These are phyloP conservation scores for Cactoblastis cactorum DNA, from an alignment of 2,888 invertebrate species.

Conservation along the genomic window DNA sequence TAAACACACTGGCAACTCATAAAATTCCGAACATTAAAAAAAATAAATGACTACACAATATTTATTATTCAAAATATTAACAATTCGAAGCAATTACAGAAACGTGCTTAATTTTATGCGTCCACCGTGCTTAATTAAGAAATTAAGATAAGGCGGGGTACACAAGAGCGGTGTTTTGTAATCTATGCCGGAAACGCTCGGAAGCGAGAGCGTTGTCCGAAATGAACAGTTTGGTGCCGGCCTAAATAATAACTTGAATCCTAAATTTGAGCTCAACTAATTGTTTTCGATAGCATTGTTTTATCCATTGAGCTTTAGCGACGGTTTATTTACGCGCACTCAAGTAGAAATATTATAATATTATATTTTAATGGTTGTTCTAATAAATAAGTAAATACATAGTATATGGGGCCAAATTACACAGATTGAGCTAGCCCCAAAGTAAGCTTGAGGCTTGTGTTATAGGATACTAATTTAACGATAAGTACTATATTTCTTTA, in stretches of 20 bases:
- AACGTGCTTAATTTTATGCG: conserved; percentile 39
- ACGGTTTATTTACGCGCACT: too few relatives aligned
- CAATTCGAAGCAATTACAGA: conserved; percentile 33
- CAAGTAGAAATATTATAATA: too few relatives aligned
- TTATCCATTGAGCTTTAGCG: too few relatives aligned
- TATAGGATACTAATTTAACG: too few relatives aligned
- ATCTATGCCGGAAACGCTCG: conserved; percentile 67
- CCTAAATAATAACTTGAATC: conserved; percentile 49
- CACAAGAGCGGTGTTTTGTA: conserved; percentile 63
- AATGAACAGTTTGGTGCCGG: conserved; percentile 56
- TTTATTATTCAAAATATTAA: conserved; percentile 26
- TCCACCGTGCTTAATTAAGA: conserved; percentile 62
- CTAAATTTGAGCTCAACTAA: conserved; percentile 36
- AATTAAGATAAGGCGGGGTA: conserved; percentile 64
- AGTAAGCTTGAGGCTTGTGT: too few relatives aligned
- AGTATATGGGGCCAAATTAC: too few relatives aligned
- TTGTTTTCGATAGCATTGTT: not conserved
- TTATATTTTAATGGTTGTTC: too few relatives aligned
- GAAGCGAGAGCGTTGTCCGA: conserved; percentile 50
- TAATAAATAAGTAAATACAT: too few relatives aligned
- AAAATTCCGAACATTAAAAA: conserved; percentile 6
- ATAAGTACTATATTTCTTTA: too few relatives aligned
- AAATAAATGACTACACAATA: conserved; percentile 14
- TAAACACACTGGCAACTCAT: conserved; percentile 5
- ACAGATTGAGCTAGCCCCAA: too few relatives aligned